phyloP scores from a whole-genome alignment of 2,888 invertebrate species.

The Conomelus anceps region DNA sequence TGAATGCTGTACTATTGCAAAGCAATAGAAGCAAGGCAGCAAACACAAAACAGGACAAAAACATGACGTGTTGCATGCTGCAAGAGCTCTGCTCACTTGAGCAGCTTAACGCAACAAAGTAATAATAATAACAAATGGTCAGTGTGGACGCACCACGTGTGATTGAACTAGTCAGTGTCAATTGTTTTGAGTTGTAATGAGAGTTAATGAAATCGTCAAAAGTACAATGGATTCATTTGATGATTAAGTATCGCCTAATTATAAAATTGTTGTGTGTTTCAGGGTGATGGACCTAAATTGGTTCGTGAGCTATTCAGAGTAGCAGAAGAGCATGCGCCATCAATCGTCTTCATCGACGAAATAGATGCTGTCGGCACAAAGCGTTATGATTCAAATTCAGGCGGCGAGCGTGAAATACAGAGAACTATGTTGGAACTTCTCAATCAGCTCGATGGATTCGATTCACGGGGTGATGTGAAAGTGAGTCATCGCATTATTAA shows the following conservation, averaged over 20 bases:
- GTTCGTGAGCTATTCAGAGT: slow-evolving; percentile 96
- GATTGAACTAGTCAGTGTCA: too few relatives aligned
- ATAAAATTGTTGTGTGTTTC: slow-evolving; percentile 25
- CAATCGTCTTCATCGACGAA: slow-evolving; percentile 99
- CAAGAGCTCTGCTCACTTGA: too few relatives aligned
- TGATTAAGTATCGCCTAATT: not conserved
- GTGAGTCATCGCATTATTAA: slow-evolving; percentile 44
- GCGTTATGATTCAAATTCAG: slow-evolving; percentile 97
- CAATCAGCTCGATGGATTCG: slow-evolving; percentile 97
- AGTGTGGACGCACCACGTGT: too few relatives aligned
- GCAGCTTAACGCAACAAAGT: too few relatives aligned
- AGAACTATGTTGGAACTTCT: slow-evolving; percentile 98
- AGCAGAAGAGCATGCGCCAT: slow-evolving; percentile 99
- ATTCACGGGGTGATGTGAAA: slow-evolving; percentile 93
- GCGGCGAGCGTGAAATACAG: slow-evolving; percentile 98
- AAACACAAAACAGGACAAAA: too few relatives aligned
- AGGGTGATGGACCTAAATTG: slow-evolving; percentile 97
- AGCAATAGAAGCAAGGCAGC: too few relatives aligned
- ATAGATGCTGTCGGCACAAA: slow-evolving; percentile 99
- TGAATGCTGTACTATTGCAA: too few relatives aligned
- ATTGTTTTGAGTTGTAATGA: too few relatives aligned
- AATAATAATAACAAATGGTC: too few relatives aligned
- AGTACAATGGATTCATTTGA: too few relatives aligned
- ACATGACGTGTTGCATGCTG: too few relatives aligned
- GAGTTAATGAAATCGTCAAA: too few relatives aligned